A percentile compares a stretch with the other conserved stretches of the same genome.
Conservation (phyloP, 2,113 vertebrate genomes). For the Elaphurus davidianus region DNA sequence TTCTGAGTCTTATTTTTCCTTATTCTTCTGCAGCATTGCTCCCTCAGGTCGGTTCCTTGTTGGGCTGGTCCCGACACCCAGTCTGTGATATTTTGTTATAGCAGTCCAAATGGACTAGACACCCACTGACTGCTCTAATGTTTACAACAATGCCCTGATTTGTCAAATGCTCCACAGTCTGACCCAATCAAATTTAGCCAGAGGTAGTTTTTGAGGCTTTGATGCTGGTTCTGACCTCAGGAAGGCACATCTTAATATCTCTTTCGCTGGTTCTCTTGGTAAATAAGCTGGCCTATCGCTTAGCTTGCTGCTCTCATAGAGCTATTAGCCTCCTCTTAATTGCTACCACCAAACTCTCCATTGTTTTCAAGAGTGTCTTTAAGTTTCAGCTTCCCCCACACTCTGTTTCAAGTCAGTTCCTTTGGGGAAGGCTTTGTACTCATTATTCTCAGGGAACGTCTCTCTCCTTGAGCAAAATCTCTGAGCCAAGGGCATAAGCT, state of each 20-base stretch:
- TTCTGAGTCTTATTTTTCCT: neutral
- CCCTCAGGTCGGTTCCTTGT: neutral
- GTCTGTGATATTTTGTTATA: neutral
- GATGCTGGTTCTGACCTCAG: neutral
- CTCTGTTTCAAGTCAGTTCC: neutral
- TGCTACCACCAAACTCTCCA: neutral
- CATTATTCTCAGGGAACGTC: neutral
- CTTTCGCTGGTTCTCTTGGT: neutral
- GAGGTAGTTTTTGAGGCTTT: neutral
- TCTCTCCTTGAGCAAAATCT: neutral
- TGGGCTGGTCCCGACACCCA: neutral
- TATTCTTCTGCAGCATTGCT: neutral
- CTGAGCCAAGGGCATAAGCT: neutral
- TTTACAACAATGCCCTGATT: neutral
- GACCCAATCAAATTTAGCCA: neutral
- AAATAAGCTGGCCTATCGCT: neutral
- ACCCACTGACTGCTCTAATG: neutral
- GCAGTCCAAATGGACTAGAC: neutral
- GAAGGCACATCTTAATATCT: neutral
- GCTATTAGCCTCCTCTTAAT: neutral
- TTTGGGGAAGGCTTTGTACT: neutral
- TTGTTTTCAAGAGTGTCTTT: neutral
- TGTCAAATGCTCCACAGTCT: neutral
- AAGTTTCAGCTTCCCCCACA: neutral
- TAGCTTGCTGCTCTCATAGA: neutral